Evolutionary conservation across 2,113 vertebrate genomes (phyloP).

Genomic region (Amphilophus citrinellus): DNA sequence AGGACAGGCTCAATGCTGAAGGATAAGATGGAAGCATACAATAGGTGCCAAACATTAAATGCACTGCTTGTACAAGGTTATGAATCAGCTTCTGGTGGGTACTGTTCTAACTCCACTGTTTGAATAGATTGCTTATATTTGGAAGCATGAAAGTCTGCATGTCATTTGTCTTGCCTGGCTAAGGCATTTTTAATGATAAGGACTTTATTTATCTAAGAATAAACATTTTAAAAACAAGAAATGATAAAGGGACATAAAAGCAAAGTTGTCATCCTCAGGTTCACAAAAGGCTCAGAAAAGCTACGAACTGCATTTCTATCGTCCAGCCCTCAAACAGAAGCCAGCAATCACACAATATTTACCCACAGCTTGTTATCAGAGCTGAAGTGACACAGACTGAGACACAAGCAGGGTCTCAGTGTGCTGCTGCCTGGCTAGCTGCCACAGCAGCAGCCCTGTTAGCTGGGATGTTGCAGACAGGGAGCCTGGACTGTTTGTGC

Average conservation of each 20-base stretch:
- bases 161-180: not conserved
- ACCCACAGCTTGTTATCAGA: constrained; percentile 2
- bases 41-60: not conserved
- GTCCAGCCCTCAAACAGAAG: not conserved
- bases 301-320: not conserved
- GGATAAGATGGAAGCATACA: not conserved
- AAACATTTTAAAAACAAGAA: not conserved
- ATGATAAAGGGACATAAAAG: not conserved
- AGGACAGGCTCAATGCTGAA: not conserved
- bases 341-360: not conserved
- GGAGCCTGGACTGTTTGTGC: constrained; percentile 44
- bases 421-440: constrained; percentile 33
- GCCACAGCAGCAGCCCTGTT: constrained; percentile 30
- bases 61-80: not conserved
- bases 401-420: constrained; percentile 11
- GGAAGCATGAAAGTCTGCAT: not conserved
- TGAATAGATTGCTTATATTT: not conserved
- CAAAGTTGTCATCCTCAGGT: not conserved
- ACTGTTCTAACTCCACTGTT: not conserved
- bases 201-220: not conserved
- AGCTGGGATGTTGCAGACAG: constrained; percentile 28
- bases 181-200: not conserved
- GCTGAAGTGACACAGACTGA: not conserved
- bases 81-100: not conserved
- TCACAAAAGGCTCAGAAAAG: not conserved